phyloP scores from a whole-genome alignment of 2,113 vertebrate genomes.

The Mixornis gularis region DNA sequence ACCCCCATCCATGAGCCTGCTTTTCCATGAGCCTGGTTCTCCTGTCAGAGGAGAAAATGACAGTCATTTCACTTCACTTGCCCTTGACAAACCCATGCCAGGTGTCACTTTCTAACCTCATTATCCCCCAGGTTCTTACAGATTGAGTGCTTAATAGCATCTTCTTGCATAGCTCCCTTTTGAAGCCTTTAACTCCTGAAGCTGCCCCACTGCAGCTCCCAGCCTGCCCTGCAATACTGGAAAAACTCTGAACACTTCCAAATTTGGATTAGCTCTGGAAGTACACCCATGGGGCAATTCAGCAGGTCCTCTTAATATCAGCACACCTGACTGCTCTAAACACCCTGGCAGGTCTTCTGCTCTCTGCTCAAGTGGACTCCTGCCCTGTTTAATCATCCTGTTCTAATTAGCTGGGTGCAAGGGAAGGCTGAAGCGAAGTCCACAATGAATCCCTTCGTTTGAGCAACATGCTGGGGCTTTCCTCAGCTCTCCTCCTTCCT shows the following conservation, averaged over 20 bases:
- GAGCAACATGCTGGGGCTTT: neutral
- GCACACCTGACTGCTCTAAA: neutral
- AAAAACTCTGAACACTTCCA: neutral
- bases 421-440: neutral
- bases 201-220: neutral
- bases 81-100: neutral
- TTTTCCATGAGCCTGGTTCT: neutral
- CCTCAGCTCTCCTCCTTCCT: neutral
- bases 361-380: neutral
- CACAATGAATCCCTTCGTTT: neutral
- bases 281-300: neutral
- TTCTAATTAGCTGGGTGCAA: neutral
- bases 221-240: neutral
- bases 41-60: neutral
- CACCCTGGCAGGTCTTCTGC: neutral
- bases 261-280: neutral
- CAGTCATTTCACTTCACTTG: neutral
- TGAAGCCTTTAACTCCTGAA: neutral
- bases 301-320: neutral
- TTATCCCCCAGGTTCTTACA: neutral
- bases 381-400: neutral
- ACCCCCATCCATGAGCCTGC: neutral
- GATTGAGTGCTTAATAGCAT: neutral
- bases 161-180: neutral
- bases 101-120: neutral